phyloP scores from a whole-genome alignment of 2,113 vertebrate genomes.

The Xyliphius kryptos region DNA sequence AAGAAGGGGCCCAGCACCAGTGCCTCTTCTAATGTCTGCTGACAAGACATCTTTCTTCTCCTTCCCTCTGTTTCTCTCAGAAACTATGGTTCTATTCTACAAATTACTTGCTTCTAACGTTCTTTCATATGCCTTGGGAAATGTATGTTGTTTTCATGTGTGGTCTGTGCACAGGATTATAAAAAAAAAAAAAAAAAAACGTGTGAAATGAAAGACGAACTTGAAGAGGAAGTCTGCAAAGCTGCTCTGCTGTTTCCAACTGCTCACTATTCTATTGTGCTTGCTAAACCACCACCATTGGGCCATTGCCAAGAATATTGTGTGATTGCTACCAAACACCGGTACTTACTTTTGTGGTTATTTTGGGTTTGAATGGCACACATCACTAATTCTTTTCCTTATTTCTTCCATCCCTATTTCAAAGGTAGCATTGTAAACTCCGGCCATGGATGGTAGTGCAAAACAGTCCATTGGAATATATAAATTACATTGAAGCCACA shows the following conservation, averaged over 20 bases:
- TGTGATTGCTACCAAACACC: slow-evolving; percentile 22
- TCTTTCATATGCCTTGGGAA: slow-evolving; percentile 14
- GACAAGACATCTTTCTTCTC: slow-evolving; percentile 11
- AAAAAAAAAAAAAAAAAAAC: slow-evolving; percentile 9
- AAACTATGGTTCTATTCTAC: slow-evolving; percentile 2
- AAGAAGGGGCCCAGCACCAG: slow-evolving; percentile 1
- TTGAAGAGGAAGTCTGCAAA: slow-evolving; percentile 14
- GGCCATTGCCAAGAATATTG: slow-evolving; percentile 18
- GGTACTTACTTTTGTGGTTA: slow-evolving; percentile 26
- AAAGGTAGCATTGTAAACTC: slow-evolving; percentile 11
- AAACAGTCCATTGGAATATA: too few species aligned
- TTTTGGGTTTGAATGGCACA: slow-evolving; percentile 19
- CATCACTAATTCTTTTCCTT: slow-evolving; percentile 10
- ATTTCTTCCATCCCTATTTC: slow-evolving; percentile 8
- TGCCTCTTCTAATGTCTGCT: slow-evolving; percentile 17
- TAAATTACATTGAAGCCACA: background rate
- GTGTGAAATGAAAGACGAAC: slow-evolving; percentile 16
- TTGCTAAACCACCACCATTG: slow-evolving; percentile 17
- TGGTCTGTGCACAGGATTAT: background rate
- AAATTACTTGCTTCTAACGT: slow-evolving; percentile 1
- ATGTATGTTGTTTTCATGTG: slow-evolving; percentile 3
- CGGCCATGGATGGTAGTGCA: background rate
- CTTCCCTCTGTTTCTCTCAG: background rate
- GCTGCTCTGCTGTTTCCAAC: slow-evolving; percentile 16
- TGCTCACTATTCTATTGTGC: slow-evolving; percentile 20